A percentile compares a stretch with the other conserved stretches of the same genome.
phyloP scores from a whole-genome alignment of 2,888 invertebrate genomes.

The Leistus spinibarbis region DNA sequence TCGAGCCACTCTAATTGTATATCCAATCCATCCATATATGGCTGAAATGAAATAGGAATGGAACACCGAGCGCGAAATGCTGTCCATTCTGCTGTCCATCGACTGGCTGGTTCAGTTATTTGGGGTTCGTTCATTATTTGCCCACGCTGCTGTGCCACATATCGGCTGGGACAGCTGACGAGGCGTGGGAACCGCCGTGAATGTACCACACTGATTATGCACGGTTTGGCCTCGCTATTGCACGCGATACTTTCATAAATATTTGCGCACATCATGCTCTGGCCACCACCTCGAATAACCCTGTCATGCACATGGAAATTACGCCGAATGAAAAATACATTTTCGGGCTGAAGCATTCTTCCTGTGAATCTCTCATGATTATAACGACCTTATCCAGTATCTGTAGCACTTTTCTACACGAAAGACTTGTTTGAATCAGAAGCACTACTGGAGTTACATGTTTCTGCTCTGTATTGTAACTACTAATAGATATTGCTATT shows the following conservation, averaged over 20 bases:
- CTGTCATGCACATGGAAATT: neutral
- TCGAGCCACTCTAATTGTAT: neutral
- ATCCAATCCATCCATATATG: neutral
- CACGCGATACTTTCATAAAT: conserved; percentile 11
- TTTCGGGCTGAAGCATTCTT: neutral
- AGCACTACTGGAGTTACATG: too few relatives aligned
- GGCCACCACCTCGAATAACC: neutral
- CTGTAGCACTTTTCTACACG: neutral
- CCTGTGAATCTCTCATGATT: neutral
- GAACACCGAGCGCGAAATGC: neutral
- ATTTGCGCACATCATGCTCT: neutral
- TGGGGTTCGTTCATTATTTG: neutral
- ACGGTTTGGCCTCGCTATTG: neutral
- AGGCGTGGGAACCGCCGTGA: conserved; percentile 10
- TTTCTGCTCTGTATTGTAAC: too few relatives aligned
- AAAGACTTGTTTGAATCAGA: too few relatives aligned
- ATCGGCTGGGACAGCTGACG: conserved; percentile 15
- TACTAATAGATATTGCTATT: too few relatives aligned
- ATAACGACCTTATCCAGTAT: neutral
- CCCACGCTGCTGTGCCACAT: neutral
- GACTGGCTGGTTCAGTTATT: neutral
- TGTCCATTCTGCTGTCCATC: neutral
- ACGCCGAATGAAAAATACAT: neutral
- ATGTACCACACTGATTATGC: conserved; percentile 10
- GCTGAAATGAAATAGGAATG: neutral